Evolutionary conservation across 2,113 vertebrate genomes (phyloP), one percentile per base, ranked within the genome.

Genomic region (Gymnorhina tibicen): DNA sequence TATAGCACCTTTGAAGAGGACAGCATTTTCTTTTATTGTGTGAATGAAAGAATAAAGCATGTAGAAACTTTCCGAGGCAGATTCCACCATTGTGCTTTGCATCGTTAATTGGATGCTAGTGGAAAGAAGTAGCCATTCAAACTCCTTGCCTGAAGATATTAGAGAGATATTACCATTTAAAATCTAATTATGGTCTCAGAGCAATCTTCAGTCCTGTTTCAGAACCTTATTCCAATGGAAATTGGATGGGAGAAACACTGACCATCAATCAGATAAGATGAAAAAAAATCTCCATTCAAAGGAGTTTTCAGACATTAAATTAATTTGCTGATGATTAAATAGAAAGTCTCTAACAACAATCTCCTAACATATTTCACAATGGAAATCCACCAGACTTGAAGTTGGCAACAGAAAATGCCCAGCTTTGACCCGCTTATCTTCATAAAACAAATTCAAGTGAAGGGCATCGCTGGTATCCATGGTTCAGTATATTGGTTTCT

Each of bases 381-480:
- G 2, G 23, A 77, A 88, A 76, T 50, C 22, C 35, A 35, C 37
- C 44, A 66, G 46, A 53, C 14, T 49, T 73, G 22, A 69, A 83
- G 28, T 0, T 85, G 75, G 14, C n/a, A 68, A 66, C 27, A 69
- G 39, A 30, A 88, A 58, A 92, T 23, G 2, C 4, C n/a, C 32
- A 28, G 11, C 2, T 91, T 62, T 92, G 50, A 39, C 39, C 13
- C 39, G 17, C 10, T 77, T 88, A 6, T 73, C 18, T 80, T 41
- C 3, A 2, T n/a, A 58, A n/a, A 81, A 66, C 0, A 10, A 73
- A 32, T 28, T 58, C 42, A 76, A 21, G 42, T 41, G 46, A 75
- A 79, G 20, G 53, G 3, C 20, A 23, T 49, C 0, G 0, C 20
- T 0, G 1, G 19, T 56, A 75, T 18, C 56, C 6, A 5, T 19